A percentile compares a stretch with the other conserved stretches of the same genome.
Evolutionary conservation across 2,888 invertebrate genomes (phyloP).

Genomic region (Drosophila acutilabella): DNA sequence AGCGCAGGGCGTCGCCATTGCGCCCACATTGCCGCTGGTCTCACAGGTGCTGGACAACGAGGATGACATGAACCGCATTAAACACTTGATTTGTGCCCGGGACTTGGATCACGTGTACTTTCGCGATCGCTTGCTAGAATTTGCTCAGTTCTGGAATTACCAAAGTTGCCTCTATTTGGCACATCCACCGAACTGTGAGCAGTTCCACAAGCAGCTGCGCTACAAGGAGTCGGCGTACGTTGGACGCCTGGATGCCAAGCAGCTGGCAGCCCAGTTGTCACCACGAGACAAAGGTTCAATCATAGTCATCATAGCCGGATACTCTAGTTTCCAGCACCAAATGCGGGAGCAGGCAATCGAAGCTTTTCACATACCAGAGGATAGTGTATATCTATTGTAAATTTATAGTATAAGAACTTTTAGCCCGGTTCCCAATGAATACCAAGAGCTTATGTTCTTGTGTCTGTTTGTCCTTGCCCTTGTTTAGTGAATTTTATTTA

Average conservation of each 20-base stretch:
- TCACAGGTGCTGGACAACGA: constrained; percentile 88
- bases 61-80: constrained; percentile 88
- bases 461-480: too few species aligned
- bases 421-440: too few species aligned
- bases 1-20: constrained; percentile 91
- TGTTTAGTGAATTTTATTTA: too few species aligned
- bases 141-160: constrained; percentile 91
- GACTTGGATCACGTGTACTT: constrained; percentile 87
- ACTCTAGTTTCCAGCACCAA: constrained; percentile 49
- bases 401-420: neutral
- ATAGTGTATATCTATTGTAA: constrained; percentile 59
- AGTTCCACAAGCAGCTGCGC: constrained; percentile 64
- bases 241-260: constrained; percentile 52
- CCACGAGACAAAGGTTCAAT: neutral
- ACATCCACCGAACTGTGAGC: constrained; percentile 78
- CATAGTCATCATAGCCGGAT: constrained; percentile 58
- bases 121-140: constrained; percentile 87
- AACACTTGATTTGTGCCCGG: constrained; percentile 88
- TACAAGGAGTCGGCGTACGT: constrained; percentile 76
- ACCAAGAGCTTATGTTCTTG: too few species aligned
- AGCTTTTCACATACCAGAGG: constrained; percentile 35
- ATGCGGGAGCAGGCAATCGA: constrained; percentile 33
- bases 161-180: constrained; percentile 88
- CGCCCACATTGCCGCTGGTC: constrained; percentile 89
- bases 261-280: constrained; percentile 28